Base-by-base conservation (phyloP, 2,888 invertebrate species). In the Escarpia spicata region DNA sequence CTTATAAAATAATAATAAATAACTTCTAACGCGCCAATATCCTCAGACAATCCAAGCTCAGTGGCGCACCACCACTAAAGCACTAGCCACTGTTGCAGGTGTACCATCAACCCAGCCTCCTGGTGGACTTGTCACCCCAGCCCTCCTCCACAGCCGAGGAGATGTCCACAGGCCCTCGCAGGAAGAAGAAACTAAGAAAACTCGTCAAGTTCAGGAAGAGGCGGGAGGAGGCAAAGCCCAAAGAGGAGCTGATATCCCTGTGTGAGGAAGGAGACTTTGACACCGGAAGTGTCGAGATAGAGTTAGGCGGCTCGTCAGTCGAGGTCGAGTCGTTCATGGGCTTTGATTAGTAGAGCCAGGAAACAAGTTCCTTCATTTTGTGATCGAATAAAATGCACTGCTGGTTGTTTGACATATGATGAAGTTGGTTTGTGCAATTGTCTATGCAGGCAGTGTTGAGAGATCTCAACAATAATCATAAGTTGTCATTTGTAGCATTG, bases 191-290 rank as follows among this genome's bases (percentile, higher is more conserved):
- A 75, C 26, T n/a, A 2, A 19, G 75, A 4, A 75, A 75, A n/a
- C 75, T 75, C 26, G 26, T 75, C 75, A 75, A 75, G 75, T 75
- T 75, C 75, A 75, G 75, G 75, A 75, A 75, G 75, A 75, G 75
- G 75, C 75, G 75, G 19, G 75, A 75, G 26, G 75, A 75, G 0
- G 26, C 75, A 75, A 75, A 26, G 75, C 75, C 75, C 6, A 75
- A n/a, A n/a, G n/a, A n/a, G n/a, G 75, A 75, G 6, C n/a, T 75
- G 75, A 75, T 75, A 75, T 19, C 75, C 19, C 75, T 75, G n/a
- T 75, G 75, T n/a, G 75, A 75, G 75, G 75, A 75, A 26, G 75
- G 75, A 75, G 75, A 75, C 19, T 75, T 75, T n/a, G 26, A 75
- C 75, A 75, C 75, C 19, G 75, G 75, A 26, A 75, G 75, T 75